Base-by-base conservation (phyloP, 2,797 vertebrate species). In the Siniperca scherzeri region DNA sequence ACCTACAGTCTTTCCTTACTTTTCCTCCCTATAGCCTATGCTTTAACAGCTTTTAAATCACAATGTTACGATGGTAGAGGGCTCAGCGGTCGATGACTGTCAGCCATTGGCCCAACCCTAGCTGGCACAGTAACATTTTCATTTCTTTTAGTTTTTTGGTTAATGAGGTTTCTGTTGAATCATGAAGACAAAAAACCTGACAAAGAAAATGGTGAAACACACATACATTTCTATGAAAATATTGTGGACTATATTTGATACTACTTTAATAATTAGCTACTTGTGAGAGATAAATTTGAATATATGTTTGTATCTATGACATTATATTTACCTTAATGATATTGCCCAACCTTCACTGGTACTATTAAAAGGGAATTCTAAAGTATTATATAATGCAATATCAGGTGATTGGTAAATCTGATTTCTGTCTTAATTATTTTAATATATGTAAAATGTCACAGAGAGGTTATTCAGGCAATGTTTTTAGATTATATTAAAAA, bases 221-320 rank as follows among this genome's bases (percentile, higher is more conserved):
- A 50, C 11, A 50, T 30, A 60, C 22, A 69, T 27, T 75, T 80
- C 27, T 46, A 67, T 65, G 5, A 68, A 44, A 64, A 77, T 66
- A 66, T 21, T 81, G 17, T 70, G 48, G 22, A 53, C 72, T 52
- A 71, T 53, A 70, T 13, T 53, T 56, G 4, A 11, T 36, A 79
- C 1, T 46, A 66, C 4, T 44, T 55, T 1, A 42, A 77, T 50
- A 4, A n/a, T 70, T 78, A 59, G 14, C 19, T 65, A 57, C 7
- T 59, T 74, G 38, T 30, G 22, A 74, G 30, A 78, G 46, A 77
- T 42, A 48, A 1, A 80, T 62, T 33, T 56, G 5, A 59, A 70
- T 42, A 64, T 59, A 59, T 46, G 33, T 38, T 68, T 69, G 21
- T 8, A 73, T 38, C 13, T 48, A 50, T 68, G 11, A 44, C 42